Conservation (phyloP, 2,113 vertebrate genomes). For the Microtus pennsylvanicus region DNA sequence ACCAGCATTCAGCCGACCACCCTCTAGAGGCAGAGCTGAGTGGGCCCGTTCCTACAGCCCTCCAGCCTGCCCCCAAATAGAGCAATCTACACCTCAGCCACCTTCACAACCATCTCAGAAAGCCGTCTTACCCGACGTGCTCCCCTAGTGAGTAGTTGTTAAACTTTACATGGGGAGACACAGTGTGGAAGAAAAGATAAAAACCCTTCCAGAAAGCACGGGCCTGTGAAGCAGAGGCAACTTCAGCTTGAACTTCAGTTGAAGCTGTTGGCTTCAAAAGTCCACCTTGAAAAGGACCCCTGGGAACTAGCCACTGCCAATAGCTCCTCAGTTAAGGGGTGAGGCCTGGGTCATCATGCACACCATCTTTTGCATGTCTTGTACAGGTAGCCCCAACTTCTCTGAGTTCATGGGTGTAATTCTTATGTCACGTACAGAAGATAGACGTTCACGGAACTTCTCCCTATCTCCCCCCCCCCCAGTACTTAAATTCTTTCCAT, state of each 20-base stretch:
- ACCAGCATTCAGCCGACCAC: not conserved
- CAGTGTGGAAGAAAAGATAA: not conserved
- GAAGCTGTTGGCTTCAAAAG: not conserved
- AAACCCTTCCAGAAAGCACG: not conserved
- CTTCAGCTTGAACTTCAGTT: not conserved
- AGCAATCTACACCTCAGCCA: not conserved
- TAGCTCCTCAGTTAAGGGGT: not conserved
- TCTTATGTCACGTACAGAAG: not conserved
- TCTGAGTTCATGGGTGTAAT: not conserved
- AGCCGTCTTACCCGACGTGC: not conserved
- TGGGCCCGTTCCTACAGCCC: accelerated
- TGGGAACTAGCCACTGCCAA: not conserved
- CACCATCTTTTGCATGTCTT: not conserved
- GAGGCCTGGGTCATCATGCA: not conserved
- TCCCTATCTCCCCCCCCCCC: not conserved
- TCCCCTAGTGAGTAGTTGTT: not conserved
- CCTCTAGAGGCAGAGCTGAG: not conserved
- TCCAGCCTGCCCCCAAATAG: not conserved
- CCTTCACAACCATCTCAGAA: not conserved
- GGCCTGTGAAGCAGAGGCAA: not conserved
- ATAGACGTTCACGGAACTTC: not conserved
- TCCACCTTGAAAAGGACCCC: not conserved
- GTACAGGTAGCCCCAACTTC: not conserved
- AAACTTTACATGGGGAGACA: not conserved
- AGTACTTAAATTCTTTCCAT: too few relatives aligned